Evolutionary conservation across 1,140 invertebrate species (phyloP).

Genomic region (Zaprionus taronus): DNA sequence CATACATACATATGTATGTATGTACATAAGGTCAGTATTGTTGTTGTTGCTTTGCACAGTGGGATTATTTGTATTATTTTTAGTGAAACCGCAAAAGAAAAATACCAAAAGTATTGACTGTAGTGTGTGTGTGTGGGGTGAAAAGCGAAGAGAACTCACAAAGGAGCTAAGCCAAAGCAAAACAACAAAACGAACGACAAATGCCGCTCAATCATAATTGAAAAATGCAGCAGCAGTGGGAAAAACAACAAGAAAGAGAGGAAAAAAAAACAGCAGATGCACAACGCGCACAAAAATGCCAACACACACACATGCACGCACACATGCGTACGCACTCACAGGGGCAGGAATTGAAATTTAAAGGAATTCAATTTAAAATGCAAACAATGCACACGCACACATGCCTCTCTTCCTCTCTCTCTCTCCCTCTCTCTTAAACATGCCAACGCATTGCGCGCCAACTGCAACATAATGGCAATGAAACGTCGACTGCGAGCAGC

Average conservation of each 20-base stretch:
- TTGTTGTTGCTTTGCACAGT: not conserved
- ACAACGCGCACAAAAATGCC: constrained; percentile 69
- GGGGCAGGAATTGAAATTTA: constrained; percentile 64
- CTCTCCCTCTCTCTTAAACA: constrained; percentile 19
- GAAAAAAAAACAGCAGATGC: constrained; percentile 77
- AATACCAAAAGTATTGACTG: not conserved
- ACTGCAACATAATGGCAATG: constrained; percentile 81
- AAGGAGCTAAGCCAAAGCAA: constrained; percentile 72
- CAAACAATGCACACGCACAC: constrained; percentile 68
- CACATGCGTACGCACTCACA: constrained; percentile 20
- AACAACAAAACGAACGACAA: constrained; percentile 79
- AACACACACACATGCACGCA: constrained; percentile 52
- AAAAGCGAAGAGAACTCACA: constrained; percentile 48
- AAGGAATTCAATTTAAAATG: constrained; percentile 81
- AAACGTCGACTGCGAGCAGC: constrained; percentile 41
- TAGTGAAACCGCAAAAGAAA: constrained; percentile 3
- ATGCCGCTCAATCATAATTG: constrained; percentile 81
- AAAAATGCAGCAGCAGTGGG: constrained; percentile 68
- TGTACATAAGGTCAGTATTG: too few species aligned
- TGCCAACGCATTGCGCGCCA: constrained; percentile 63
- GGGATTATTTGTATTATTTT: constrained; percentile 9
- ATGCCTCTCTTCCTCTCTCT: not conserved
- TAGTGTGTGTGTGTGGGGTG: constrained; percentile 23
- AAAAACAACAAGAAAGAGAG: constrained; percentile 52
- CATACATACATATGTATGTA: too few species aligned